Percentiles rank a stretch among this genome's conserved stretches.
These are phyloP conservation scores for Pseudopodoces humilis DNA, from an alignment of 2,113 vertebrate species.

Conservation along the genomic window DNA sequence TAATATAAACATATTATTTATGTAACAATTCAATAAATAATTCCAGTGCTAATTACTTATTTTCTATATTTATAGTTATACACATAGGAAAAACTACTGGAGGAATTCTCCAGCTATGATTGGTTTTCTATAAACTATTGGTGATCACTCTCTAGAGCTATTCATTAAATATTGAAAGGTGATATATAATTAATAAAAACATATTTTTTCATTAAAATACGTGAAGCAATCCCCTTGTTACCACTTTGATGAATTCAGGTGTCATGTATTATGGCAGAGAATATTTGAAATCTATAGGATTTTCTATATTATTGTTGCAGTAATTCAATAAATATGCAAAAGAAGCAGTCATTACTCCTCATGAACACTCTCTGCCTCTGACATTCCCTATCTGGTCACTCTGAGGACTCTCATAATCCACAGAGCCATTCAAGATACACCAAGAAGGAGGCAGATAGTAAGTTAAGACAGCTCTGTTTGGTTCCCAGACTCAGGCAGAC, in stretches of 20 bases:
- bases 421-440: not conserved
- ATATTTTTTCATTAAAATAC: constrained; percentile 1
- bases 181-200: constrained; percentile 35
- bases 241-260: not conserved
- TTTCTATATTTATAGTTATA: constrained; percentile 7
- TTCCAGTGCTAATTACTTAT: constrained; percentile 32
- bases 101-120: not conserved
- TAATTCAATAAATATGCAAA: constrained; percentile 16
- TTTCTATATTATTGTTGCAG: not conserved
- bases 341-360: not conserved
- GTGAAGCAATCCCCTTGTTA: constrained; percentile 4
- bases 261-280: not conserved
- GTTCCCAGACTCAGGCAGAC: not conserved
- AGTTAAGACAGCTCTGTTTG: not conserved
- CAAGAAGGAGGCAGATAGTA: not conserved
- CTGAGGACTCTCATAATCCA: not conserved
- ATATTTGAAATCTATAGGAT: constrained; percentile 12
- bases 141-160: not conserved
- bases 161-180: constrained; percentile 50
- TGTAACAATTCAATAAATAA: constrained; percentile 6
- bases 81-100: not conserved
- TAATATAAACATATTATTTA: constrained; percentile 14
- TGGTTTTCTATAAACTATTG: not conserved
- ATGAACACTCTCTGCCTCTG: not conserved
- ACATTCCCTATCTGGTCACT: not conserved